Conservation (phyloP, 1,140 invertebrate species). For the Rhagoletis zephyria region DNA sequence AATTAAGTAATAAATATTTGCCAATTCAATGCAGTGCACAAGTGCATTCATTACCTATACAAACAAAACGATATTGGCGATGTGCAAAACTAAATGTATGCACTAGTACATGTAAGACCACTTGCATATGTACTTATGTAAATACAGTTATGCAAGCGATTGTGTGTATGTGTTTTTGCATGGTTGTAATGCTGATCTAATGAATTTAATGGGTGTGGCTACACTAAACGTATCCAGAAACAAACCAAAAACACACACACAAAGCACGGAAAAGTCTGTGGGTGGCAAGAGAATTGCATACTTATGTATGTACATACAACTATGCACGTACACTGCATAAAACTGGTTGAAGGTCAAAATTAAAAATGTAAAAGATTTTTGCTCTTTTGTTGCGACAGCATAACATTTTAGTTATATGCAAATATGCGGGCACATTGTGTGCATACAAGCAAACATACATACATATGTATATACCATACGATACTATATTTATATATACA, state of each 20-base stretch:
- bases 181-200: constrained; percentile 45
- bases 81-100: neutral
- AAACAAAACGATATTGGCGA: constrained; percentile 19
- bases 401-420: constrained; percentile 29
- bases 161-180: neutral
- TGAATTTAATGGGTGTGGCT: constrained; percentile 50
- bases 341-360: constrained; percentile 41
- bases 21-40: constrained; percentile 39
- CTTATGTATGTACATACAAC: neutral
- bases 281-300: neutral
- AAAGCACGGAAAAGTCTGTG: neutral
- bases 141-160: neutral
- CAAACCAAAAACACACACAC: neutral
- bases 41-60: constrained; percentile 17
- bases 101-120: neutral
- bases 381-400: constrained; percentile 50
- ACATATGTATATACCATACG: neutral
- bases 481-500: neutral
- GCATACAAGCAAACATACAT: neutral
- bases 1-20: constrained; percentile 53
- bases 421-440: constrained; percentile 35
- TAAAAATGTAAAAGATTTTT: constrained; percentile 51
- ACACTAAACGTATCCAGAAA: neutral
- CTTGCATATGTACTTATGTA: neutral
- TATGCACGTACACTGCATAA: constrained; percentile 9